A percentile compares a stretch with the other conserved stretches of the same genome.
phyloP scores from a whole-genome alignment of 1,140 invertebrate species.

The Sycophaga agraensis region DNA sequence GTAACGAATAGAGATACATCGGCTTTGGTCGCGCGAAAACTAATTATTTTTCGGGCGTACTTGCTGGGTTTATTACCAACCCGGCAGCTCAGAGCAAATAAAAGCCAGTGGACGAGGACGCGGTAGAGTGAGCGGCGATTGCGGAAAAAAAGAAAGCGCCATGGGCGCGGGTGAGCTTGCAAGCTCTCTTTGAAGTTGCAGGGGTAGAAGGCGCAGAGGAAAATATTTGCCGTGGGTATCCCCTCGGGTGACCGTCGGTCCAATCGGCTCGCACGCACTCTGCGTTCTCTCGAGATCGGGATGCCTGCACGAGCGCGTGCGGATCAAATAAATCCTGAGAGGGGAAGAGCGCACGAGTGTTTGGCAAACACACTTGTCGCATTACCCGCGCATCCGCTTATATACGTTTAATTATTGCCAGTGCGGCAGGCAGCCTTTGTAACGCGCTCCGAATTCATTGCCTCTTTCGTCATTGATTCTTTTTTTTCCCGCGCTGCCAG shows the following conservation, averaged over 20 bases:
- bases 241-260: not conserved
- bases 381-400: not conserved
- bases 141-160: no score
- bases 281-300: conserved; percentile 2
- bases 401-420: conserved; percentile 24
- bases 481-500: not conserved
- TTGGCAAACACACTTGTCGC: conserved; percentile 40
- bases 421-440: not conserved
- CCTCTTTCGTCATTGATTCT: conserved; percentile 17
- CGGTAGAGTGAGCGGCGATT: no score
- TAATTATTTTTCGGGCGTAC: no score
- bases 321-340: conserved; percentile 43
- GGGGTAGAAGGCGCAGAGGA: conserved; percentile 31
- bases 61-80: not conserved
- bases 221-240: conserved; percentile 43
- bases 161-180: no score
- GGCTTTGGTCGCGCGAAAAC: no score
- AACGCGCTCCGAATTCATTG: conserved; percentile 16
- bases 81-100: not conserved
- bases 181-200: no score
- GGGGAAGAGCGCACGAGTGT: conserved; percentile 40
- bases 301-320: no score
- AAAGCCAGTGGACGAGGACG: conserved; percentile 9
- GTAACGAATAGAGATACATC: no score
- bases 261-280: not conserved